phyloP scores from a whole-genome alignment of 2,797 vertebrate genomes.

The Galagoides demidoff region DNA sequence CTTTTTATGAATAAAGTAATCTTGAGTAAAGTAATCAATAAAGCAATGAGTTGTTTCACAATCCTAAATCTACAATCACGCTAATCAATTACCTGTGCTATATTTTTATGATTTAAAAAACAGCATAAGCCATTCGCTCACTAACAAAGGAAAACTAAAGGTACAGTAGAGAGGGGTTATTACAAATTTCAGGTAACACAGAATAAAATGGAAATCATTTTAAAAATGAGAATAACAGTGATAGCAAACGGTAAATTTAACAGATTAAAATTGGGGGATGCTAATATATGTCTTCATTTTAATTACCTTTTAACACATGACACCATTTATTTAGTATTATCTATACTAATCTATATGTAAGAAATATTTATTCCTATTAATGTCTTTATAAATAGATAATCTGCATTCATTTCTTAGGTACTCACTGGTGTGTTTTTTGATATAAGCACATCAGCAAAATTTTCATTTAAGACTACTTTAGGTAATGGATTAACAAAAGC shows the following conservation, averaged over 20 bases:
- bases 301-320: neutral
- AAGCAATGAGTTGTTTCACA: neutral
- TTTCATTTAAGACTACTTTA: neutral
- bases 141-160: neutral
- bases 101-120: conserved; percentile 8
- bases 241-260: neutral
- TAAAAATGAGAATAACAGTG: neutral
- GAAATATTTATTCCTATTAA: neutral
- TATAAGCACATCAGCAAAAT: neutral
- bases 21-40: neutral
- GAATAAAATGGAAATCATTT: conserved; percentile 1
- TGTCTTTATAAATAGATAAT: neutral
- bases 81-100: neutral
- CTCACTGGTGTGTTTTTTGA: neutral
- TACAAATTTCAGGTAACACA: neutral
- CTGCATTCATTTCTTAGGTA: neutral
- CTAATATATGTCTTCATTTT: neutral
- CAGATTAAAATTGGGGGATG: neutral
- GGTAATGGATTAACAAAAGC: neutral
- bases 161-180: neutral
- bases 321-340: neutral
- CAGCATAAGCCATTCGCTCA: neutral
- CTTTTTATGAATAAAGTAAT: conserved; percentile 27
- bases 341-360: neutral
- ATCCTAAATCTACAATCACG: neutral